A percentile compares a stretch with the other conserved stretches of the same genome.
Evolutionary conservation across 2,888 invertebrate species (phyloP).

Genomic region (Arge pagana): DNA sequence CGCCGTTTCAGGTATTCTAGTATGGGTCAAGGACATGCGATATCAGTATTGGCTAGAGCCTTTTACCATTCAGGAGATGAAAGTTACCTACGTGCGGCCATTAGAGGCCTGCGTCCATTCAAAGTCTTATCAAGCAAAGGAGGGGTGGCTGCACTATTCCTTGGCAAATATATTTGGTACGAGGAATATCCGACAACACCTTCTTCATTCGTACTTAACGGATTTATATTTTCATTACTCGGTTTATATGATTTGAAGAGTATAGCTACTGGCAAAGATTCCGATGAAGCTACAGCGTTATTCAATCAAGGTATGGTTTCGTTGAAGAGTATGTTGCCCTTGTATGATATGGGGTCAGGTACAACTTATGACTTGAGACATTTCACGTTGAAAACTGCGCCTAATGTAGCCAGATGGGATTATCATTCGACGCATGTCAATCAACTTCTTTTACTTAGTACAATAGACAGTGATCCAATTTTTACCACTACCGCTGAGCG

Average conservation of each 20-base stretch:
- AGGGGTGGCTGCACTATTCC: slow-evolving; percentile 84
- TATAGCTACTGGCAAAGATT: slow-evolving; percentile 72
- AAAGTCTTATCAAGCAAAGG: slow-evolving; percentile 73
- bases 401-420: slow-evolving; percentile 97
- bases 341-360: slow-evolving; percentile 95
- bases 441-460: slow-evolving; percentile 85
- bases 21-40: slow-evolving; percentile 98
- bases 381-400: slow-evolving; percentile 84
- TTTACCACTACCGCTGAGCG: slow-evolving; percentile 83
- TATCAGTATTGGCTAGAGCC: slow-evolving; percentile 92
- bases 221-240: slow-evolving; percentile 95
- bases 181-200: slow-evolving; percentile 98
- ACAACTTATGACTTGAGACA: slow-evolving; percentile 96
- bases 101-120: slow-evolving; percentile 79
- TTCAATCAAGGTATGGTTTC: slow-evolving; percentile 86
- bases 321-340: slow-evolving; percentile 81
- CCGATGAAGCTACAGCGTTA: slow-evolving; percentile 74
- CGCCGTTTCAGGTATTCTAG: slow-evolving; percentile 81
- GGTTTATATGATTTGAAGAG: slow-evolving; percentile 94
- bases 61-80: slow-evolving; percentile 80
- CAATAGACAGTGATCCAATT: slow-evolving; percentile 82
- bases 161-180: slow-evolving; percentile 90
- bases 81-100: slow-evolving; percentile 80
- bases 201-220: slow-evolving; percentile 93
- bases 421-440: slow-evolving; percentile 99